Conservation (phyloP, 2,888 invertebrate genomes). For the Pteria penguin region DNA sequence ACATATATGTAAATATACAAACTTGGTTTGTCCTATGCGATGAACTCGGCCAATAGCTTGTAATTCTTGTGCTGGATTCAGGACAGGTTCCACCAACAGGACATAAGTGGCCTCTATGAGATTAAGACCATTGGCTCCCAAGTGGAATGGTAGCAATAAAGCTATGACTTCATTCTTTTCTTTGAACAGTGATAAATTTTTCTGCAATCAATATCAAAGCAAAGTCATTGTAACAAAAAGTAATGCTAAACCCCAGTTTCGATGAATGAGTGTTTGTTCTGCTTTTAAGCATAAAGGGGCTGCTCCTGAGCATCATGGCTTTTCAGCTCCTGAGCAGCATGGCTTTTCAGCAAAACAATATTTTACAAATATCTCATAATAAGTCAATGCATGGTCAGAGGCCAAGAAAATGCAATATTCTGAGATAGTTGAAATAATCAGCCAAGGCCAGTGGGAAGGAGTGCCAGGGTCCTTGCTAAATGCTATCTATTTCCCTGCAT, state of each 20-base stretch:
- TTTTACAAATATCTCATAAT: too few species aligned
- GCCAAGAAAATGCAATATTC: too few species aligned
- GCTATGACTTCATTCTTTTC: constrained; percentile 75
- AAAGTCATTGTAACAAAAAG: not conserved
- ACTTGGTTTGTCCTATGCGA: constrained; percentile 89
- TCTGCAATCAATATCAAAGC: constrained; percentile 53
- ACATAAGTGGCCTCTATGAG: constrained; percentile 89
- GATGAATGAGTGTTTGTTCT: not conserved
- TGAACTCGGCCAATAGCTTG: constrained; percentile 90
- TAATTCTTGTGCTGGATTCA: constrained; percentile 87
- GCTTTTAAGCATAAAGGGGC: too few species aligned
- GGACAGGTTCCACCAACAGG: constrained; percentile 87
- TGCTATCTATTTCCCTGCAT: too few species aligned
- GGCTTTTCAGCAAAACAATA: too few species aligned
- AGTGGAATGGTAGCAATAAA: constrained; percentile 85
- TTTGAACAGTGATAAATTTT: constrained; percentile 76
- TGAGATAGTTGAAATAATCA: too few species aligned
- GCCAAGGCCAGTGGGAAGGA: too few species aligned
- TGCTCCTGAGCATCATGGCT: too few species aligned
- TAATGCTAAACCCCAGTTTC: not conserved
- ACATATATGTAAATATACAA: too few species aligned
- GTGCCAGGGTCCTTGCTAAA: too few species aligned
- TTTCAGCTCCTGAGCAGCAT: too few species aligned
- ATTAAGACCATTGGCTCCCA: constrained; percentile 89
- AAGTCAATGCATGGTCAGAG: too few species aligned